Base-by-base conservation (phyloP, 2,888 invertebrate species). In the Scaptomyza tumidula region DNA sequence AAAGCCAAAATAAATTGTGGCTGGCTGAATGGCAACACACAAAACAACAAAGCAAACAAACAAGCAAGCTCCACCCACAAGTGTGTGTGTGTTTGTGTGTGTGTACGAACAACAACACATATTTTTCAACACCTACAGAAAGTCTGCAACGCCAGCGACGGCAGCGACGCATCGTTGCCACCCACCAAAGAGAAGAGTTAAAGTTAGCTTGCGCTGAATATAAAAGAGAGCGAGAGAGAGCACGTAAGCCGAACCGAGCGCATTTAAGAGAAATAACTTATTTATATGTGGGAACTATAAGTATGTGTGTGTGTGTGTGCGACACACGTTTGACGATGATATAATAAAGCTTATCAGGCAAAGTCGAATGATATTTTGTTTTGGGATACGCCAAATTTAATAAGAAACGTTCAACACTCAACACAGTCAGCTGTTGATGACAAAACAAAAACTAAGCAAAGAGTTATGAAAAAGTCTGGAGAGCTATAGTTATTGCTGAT, bases 41-140 rank as follows among this genome's bases (percentile, higher is more conserved):
- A 54, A 69, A 27, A 33, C 58, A 56, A 16, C 19, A 7, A 3
- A 11, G 14, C 45, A 46, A 29, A 53, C 24, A 60, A 50, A 7
- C 53, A 48, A 60, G 33, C 57, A 10, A 54, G 79, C 79, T 63
- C 79, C 79, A 73, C 79, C 79, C 82, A 76, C 79, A 79, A 80
- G 0, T 13, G 37, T 50, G 52, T 53, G 39, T 27, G n/a, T 39
- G 9, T 11, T 16, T 48, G 39, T 49, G 63, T 41, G 45, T 50
- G 27, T 37, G 6, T 27, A 31, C 31, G 59, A 33, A n/a, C 58
- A 53, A 59, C 27, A 33, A 31, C 33, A 62, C 43, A 24, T 57
- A 33, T 48, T 37, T 27, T 41, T 44, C 44, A 58, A 44, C 43
- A 59, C 31, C 53, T 75, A 57, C 57, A 68, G 53, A 43, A 45